phyloP scores from a whole-genome alignment of 1,140 invertebrate species.

The Bombus waltoni region DNA sequence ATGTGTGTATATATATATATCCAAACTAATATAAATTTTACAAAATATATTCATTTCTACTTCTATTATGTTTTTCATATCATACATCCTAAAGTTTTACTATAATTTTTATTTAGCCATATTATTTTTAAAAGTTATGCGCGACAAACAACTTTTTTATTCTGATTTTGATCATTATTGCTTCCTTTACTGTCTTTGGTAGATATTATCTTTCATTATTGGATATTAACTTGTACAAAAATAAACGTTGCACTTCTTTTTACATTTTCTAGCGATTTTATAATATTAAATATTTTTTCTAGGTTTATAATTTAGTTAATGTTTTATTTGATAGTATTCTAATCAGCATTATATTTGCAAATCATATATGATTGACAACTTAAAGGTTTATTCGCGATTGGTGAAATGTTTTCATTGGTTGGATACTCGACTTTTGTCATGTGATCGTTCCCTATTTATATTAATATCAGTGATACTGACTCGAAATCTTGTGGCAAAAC shows the following conservation, averaged over 20 bases:
- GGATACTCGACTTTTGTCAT: slow-evolving; percentile 68
- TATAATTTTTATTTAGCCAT: neutral
- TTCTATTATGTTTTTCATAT: neutral
- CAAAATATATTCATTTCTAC: neutral
- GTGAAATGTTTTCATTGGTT: slow-evolving; percentile 66
- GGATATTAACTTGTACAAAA: neutral
- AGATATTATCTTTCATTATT: neutral
- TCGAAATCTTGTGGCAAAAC: slow-evolving; percentile 72
- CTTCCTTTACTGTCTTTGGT: neutral
- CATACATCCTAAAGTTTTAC: neutral
- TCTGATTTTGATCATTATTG: neutral
- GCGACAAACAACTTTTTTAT: neutral
- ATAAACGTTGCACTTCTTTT: too few species aligned
- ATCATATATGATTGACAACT: slow-evolving; percentile 32
- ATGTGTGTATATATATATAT: neutral
- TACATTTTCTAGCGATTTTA: neutral
- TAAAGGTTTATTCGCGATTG: slow-evolving; percentile 56
- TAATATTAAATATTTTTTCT: neutral
- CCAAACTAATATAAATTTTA: neutral
- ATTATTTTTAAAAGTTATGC: neutral
- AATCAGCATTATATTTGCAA: slow-evolving; percentile 15
- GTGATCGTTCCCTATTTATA: slow-evolving; percentile 75
- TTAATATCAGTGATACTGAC: slow-evolving; percentile 70
- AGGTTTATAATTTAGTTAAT: neutral
- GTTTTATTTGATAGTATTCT: neutral